Percentiles rank a stretch among this genome's conserved stretches.
phyloP scores from a whole-genome alignment of 2,113 vertebrate species.

The Lepidiolamprologus cunningtoni region DNA sequence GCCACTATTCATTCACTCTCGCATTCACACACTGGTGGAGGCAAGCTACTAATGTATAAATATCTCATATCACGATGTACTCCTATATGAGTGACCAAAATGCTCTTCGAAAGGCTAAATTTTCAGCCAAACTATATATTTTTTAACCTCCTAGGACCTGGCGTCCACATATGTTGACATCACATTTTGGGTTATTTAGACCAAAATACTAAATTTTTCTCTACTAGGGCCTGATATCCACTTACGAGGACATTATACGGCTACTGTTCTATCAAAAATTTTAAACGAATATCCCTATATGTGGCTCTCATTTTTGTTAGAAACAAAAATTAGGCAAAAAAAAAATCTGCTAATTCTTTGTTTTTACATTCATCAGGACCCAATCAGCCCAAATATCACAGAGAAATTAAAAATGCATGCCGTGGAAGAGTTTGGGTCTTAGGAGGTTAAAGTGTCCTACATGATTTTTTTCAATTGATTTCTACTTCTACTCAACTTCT shows the following conservation, averaged over 20 bases:
- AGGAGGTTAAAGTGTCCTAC: neutral
- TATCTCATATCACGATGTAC: neutral
- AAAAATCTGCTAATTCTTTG: neutral
- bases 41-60: neutral
- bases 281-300: neutral
- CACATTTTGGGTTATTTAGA: neutral
- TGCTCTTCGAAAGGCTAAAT: neutral
- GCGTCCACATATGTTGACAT: neutral
- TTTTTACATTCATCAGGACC: neutral
- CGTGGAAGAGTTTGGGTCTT: fast-evolving
- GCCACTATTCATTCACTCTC: too few species aligned
- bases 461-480: neutral
- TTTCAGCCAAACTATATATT: neutral
- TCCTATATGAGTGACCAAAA: neutral
- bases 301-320: neutral
- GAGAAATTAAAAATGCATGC: neutral
- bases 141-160: neutral
- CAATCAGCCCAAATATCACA: neutral
- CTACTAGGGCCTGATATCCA: neutral
- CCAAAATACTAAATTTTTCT: neutral
- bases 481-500: neutral
- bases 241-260: neutral
- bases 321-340: neutral
- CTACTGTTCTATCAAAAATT: neutral
- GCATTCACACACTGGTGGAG: too few species aligned